Evolutionary conservation across 2,797 vertebrate species (phyloP).

Genomic region (Semaprochilodus insignis): DNA sequence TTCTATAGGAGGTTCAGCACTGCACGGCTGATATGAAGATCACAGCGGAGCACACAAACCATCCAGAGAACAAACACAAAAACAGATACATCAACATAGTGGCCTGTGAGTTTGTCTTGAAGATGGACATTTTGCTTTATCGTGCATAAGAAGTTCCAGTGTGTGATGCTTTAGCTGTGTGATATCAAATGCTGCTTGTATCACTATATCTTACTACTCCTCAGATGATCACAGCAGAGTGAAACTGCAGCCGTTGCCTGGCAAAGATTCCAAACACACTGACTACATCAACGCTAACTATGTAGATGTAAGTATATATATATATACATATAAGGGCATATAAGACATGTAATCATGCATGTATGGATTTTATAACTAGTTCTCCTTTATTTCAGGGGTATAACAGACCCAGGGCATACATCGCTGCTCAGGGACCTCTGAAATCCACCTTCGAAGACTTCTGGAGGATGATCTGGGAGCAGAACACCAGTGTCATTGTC

Average conservation of each 20-base stretch:
- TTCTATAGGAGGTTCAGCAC: slow-evolving; percentile 91
- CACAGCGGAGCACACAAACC: slow-evolving; percentile 97
- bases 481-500: slow-evolving; percentile 94
- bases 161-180: neutral
- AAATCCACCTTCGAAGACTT: slow-evolving; percentile 99
- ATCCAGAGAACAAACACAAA: slow-evolving; percentile 99
- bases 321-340: neutral
- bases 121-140: neutral
- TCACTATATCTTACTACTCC: slow-evolving; percentile 32
- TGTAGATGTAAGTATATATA: slow-evolving; percentile 89
- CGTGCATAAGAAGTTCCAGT: neutral
- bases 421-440: slow-evolving; percentile 97
- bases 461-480: slow-evolving; percentile 99
- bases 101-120: slow-evolving; percentile 88
- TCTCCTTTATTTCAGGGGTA: slow-evolving; percentile 86
- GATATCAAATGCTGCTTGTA: slow-evolving; percentile 16
- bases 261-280: slow-evolving; percentile 98
- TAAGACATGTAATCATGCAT: neutral
- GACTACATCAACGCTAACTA: slow-evolving; percentile 99
- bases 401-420: slow-evolving; percentile 95
- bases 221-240: slow-evolving; percentile 98
- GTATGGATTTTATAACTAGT: neutral
- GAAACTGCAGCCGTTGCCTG: slow-evolving; percentile 92
- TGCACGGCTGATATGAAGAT: slow-evolving; percentile 96
- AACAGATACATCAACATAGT: slow-evolving; percentile 99